A percentile compares a stretch with the other conserved stretches of the same genome.
Evolutionary conservation across 2,888 invertebrate genomes (phyloP).

Genomic region (Hipparchia sbordonii): DNA sequence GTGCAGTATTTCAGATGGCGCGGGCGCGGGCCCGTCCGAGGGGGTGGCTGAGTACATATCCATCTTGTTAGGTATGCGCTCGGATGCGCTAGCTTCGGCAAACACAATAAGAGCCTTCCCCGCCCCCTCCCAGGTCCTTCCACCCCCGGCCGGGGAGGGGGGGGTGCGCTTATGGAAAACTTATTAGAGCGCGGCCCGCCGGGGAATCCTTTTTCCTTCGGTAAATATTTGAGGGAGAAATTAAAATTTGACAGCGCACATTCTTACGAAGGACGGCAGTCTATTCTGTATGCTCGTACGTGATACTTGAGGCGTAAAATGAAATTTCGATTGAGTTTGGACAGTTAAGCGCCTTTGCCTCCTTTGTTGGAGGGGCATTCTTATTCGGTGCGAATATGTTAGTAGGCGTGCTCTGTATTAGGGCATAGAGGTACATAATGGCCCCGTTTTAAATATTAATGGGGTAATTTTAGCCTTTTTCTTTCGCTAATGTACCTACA

Average conservation of each 20-base stretch:
- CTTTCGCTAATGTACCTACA: slow-evolving; percentile 22
- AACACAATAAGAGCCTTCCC: slow-evolving; percentile 81
- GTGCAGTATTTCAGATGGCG: slow-evolving; percentile 64
- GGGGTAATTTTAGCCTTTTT: slow-evolving; percentile 35
- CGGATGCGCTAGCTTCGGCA: slow-evolving; percentile 82
- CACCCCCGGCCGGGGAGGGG: slow-evolving; percentile 37
- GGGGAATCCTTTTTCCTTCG: slow-evolving; percentile 83
- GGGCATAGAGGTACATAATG: slow-evolving; percentile 36
- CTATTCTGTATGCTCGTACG: slow-evolving; percentile 76
- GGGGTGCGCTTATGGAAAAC: slow-evolving; percentile 79
- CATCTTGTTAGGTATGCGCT: slow-evolving; percentile 83
- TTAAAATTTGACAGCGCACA: slow-evolving; percentile 83
- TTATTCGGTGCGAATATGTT: slow-evolving; percentile 33
- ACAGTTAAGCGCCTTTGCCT: slow-evolving; percentile 47
- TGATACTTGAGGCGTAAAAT: slow-evolving; percentile 81
- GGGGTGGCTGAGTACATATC: slow-evolving; percentile 77
- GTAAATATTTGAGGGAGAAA: slow-evolving; percentile 83
- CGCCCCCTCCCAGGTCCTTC: slow-evolving; percentile 44
- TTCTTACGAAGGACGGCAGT: slow-evolving; percentile 69
- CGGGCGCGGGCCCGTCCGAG: slow-evolving; percentile 69
- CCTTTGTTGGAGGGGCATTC: slow-evolving; percentile 39
- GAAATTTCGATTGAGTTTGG: slow-evolving; percentile 81
- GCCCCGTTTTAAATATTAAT: slow-evolving; percentile 37
- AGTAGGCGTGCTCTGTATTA: slow-evolving; percentile 35
- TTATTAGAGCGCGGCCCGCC: slow-evolving; percentile 81